Evolutionary conservation across 2,113 vertebrate species (phyloP).

Genomic region (Chaetodon trifascialis): DNA sequence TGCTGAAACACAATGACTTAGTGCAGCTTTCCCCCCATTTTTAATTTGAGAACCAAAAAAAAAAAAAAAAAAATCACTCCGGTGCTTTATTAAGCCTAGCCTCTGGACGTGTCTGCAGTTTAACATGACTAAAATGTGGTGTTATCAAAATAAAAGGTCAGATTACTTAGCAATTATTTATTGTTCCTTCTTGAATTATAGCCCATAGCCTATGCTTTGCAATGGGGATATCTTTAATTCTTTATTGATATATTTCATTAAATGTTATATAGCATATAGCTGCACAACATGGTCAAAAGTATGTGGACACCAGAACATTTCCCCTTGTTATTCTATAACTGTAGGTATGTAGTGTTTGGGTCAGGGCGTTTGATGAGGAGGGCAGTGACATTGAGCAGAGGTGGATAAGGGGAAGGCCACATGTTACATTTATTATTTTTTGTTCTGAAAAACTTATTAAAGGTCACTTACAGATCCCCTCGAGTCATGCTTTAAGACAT

Average conservation of each 20-base stretch:
- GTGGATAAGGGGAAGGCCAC: not conserved
- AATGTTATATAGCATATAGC: not conserved
- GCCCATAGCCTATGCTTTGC: not conserved
- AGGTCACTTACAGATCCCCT: not conserved
- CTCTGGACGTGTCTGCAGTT: slow-evolving; percentile 31
- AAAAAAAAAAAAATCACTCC: not conserved
- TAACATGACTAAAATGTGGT: slow-evolving; percentile 16
- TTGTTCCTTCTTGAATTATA: not conserved
- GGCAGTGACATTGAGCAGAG: not conserved
- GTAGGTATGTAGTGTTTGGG: not conserved
- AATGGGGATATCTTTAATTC: no score
- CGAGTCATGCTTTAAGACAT: no score
- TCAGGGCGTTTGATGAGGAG: not conserved
- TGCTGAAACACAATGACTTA: slow-evolving; percentile 59
- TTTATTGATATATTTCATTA: not conserved
- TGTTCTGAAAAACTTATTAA: not conserved
- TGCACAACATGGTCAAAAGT: not conserved
- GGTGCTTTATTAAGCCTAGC: slow-evolving; percentile 10
- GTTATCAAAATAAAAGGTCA: slow-evolving; percentile 23
- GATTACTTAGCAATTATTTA: not conserved
- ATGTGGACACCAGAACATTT: not conserved
- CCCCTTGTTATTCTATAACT: not conserved
- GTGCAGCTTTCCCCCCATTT: slow-evolving; percentile 1
- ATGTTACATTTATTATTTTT: not conserved
- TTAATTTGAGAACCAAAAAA: slow-evolving; percentile 48